A percentile compares a stretch with the other conserved stretches of the same genome.
These are phyloP conservation scores for Sebastes trivittatus DNA, from an alignment of 2,797 vertebrate species.

Conservation along the genomic window DNA sequence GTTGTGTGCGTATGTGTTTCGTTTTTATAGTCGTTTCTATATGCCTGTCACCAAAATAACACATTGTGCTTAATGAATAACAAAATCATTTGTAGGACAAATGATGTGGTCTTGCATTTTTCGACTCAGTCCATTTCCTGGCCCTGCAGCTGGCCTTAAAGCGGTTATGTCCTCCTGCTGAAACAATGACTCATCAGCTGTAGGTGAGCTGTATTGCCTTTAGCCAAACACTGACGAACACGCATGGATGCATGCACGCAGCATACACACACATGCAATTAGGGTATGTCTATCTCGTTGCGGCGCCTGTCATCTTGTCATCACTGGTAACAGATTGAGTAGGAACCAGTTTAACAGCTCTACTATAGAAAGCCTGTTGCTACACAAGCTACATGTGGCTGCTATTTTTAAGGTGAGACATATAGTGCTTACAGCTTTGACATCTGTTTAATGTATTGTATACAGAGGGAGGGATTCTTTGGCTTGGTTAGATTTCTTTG, in stretches of 20 bases:
- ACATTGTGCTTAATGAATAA: not conserved
- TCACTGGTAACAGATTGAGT: constrained; percentile 48
- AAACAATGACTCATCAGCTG: constrained; percentile 45
- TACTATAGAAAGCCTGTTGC: constrained; percentile 50
- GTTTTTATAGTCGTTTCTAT: not conserved
- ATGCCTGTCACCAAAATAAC: not conserved
- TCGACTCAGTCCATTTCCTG: constrained; percentile 8
- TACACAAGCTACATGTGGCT: constrained; percentile 43
- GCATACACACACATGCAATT: not conserved
- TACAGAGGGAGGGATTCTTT: not conserved
- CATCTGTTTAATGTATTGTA: constrained; percentile 4
- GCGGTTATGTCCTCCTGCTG: constrained; percentile 17
- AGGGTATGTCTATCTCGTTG: not conserved
- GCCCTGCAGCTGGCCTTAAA: constrained; percentile 33
- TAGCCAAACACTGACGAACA: constrained; percentile 22
- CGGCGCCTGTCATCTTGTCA: constrained; percentile 41
- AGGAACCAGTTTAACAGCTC: constrained; percentile 46
- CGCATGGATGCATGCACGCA: not conserved
- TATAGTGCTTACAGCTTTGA: constrained; percentile 31
- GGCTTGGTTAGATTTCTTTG: constrained; percentile 6
- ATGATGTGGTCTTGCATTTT: not conserved
- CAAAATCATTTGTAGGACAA: constrained; percentile 11
- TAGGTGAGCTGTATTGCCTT: constrained; percentile 41
- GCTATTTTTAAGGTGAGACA: constrained; percentile 57
- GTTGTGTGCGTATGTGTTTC: not conserved